Conservation (phyloP, 1,140 invertebrate genomes). For the Drosophila teissieri region DNA sequence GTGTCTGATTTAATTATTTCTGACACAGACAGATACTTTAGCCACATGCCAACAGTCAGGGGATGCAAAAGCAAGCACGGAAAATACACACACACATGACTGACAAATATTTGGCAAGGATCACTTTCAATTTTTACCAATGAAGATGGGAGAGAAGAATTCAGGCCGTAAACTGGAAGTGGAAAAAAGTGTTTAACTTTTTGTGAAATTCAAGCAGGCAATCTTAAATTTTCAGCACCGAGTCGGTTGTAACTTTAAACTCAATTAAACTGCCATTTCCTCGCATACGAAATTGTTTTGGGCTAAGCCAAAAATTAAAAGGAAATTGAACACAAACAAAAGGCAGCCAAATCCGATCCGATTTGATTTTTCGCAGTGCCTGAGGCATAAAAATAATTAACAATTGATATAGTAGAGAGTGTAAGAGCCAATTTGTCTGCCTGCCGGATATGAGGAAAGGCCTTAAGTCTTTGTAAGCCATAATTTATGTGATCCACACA, state of each 20-base stretch:
- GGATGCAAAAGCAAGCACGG: background rate
- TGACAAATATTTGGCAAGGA: slow-evolving; percentile 68
- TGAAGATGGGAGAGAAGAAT: slow-evolving; percentile 2
- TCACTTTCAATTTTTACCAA: slow-evolving; percentile 64
- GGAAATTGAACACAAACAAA: slow-evolving; percentile 72
- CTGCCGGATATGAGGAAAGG: slow-evolving; percentile 42
- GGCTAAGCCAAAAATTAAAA: slow-evolving; percentile 54
- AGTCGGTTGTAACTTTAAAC: slow-evolving; percentile 58
- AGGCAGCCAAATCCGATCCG: slow-evolving; percentile 37
- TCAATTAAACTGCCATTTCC: slow-evolving; percentile 54
- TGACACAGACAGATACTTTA: slow-evolving; percentile 41
- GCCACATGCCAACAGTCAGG: slow-evolving; percentile 49
- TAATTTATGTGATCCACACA: slow-evolving; percentile 52
- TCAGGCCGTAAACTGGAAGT: slow-evolving; percentile 19
- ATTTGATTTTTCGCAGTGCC: slow-evolving; percentile 16
- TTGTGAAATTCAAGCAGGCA: slow-evolving; percentile 22
- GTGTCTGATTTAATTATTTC: slow-evolving; percentile 69
- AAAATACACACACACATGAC: slow-evolving; percentile 40
- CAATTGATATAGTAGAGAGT: slow-evolving; percentile 12
- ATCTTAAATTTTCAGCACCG: slow-evolving; percentile 26
- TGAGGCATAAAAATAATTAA: slow-evolving; percentile 44
- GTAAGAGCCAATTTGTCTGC: slow-evolving; percentile 41
- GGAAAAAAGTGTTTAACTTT: slow-evolving; percentile 32
- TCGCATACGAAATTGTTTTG: slow-evolving; percentile 35
- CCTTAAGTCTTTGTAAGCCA: slow-evolving; percentile 36